Evolutionary conservation across 2,797 vertebrate species (phyloP).

Genomic region (Psittacula echo): DNA sequence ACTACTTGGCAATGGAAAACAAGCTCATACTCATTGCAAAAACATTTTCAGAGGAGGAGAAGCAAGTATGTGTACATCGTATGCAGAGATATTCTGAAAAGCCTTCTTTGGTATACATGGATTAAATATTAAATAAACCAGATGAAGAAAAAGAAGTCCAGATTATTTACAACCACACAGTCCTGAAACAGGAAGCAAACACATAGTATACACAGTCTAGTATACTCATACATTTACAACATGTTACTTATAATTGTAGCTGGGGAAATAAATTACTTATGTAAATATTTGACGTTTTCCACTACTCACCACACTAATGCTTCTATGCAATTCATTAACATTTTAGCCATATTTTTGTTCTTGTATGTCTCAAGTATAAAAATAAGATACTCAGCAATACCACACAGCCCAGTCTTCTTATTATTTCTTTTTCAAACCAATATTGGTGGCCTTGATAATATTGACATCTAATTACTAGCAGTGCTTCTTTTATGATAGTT

Average conservation of each 20-base stretch:
- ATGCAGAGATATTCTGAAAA: constrained; percentile 5
- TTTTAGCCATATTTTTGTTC: neutral
- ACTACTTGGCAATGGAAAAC: neutral
- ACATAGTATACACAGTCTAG: neutral
- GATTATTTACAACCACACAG: neutral
- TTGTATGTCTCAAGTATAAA: neutral
- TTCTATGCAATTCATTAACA: neutral
- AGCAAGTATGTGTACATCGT: neutral
- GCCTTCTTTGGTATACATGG: neutral
- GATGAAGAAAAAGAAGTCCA: neutral
- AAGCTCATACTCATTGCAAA: neutral
- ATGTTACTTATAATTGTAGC: neutral
- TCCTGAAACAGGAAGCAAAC: neutral
- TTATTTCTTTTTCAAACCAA: neutral
- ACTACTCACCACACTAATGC: neutral
- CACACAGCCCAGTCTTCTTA: neutral
- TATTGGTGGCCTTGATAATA: neutral
- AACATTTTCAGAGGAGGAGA: neutral
- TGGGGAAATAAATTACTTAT: neutral
- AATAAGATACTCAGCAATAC: neutral
- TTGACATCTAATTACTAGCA: neutral
- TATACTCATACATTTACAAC: neutral
- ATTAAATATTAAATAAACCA: neutral
- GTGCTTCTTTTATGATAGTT: neutral
- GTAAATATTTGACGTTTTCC: neutral